Base-by-base conservation (phyloP, 2,797 vertebrate genomes). In the Clarias platycephalus region DNA sequence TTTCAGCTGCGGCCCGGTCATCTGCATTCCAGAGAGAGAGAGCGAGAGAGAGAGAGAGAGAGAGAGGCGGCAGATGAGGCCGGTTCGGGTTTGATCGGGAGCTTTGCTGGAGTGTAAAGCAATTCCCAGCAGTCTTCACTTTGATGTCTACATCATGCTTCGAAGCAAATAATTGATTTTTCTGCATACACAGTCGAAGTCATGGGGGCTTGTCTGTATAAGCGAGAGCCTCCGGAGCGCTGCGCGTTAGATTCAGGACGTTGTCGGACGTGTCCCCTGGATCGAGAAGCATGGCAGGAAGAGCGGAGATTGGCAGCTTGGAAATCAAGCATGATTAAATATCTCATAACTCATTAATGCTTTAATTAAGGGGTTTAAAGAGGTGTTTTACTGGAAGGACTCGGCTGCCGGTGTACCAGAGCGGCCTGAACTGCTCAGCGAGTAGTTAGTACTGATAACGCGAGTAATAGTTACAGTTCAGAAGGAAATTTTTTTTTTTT, bases 111-210 rank as follows among this genome's bases (percentile, higher is more conserved):
- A 82, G 72, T 70, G 55, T 77, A 80, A 83, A 72, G 74, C 72
- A 66, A 18, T 77, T 57, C 31, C 64, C 74, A 28, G 60, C 57
- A 28, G 84, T 67, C 28, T 74, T 60, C 20, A 58, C 84, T 84
- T 86, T 88, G 70, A 88, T 79, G 85, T 86, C 58, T 76, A 66
- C 37, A 84, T 86, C 34, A 49, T 66, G 57, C 67, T 49, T 67
- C 49, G 40, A 64, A 84, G 80, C 63, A 49, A 71, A 64, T 53
- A 83, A 81, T 63, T 31, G 40, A 34, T 84, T 76, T 70, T 77
- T 37, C 57, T 60, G 31, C 31, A 37, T 77, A 37, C 5, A 37
- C 16, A 20, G 5, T 37, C 7, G 31, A 37, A 60, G 74, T 28
- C 28, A 12, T 2, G 55, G 4, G 53, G 28, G 53, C 26, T 57